Evolutionary conservation across 2,888 invertebrate genomes (phyloP).

Genomic region (Pandemis corylana): DNA sequence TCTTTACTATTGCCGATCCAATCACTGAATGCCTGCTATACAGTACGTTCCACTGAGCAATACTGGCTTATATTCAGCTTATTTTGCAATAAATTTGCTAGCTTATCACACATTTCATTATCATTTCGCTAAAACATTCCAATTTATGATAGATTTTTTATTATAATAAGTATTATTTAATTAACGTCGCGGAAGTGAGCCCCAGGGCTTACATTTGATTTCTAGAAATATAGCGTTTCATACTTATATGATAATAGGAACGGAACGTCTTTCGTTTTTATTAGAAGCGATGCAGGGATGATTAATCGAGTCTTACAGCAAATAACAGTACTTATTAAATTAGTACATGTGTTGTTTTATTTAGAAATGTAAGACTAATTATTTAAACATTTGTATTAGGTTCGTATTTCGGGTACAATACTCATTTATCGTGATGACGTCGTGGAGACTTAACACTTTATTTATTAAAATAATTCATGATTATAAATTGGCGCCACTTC

Average conservation of each 20-base stretch:
- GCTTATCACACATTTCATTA: conserved; percentile 20
- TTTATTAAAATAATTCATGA: conserved; percentile 8
- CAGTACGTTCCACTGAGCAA: neutral
- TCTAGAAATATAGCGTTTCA: conserved; percentile 4
- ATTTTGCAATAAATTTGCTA: conserved; percentile 23
- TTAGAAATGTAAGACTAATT: conserved; percentile 33
- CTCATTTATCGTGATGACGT: conserved; percentile 26
- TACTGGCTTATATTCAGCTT: conserved; percentile 23
- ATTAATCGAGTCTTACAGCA: conserved; percentile 34
- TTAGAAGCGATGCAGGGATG: conserved; percentile 28
- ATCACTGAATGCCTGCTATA: conserved; percentile 3
- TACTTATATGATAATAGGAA: conserved; percentile 12
- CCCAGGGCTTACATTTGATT: neutral
- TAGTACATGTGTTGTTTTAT: conserved; percentile 30
- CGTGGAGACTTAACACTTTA: conserved; percentile 10
- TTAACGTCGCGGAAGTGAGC: conserved; percentile 3
- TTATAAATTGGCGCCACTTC: conserved; percentile 9
- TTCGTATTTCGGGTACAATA: conserved; percentile 37
- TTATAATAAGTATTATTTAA: conserved; percentile 37
- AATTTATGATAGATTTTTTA: conserved; percentile 33
- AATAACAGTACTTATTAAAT: conserved; percentile 41
- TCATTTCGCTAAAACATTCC: conserved; percentile 33
- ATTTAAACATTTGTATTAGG: conserved; percentile 26
- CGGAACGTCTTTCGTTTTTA: neutral
- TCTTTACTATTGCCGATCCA: conserved; percentile 12